Evolutionary conservation across 2,797 vertebrate species (phyloP), one percentile per base, ranked within the genome.

Genomic region (Clamator glandarius): DNA sequence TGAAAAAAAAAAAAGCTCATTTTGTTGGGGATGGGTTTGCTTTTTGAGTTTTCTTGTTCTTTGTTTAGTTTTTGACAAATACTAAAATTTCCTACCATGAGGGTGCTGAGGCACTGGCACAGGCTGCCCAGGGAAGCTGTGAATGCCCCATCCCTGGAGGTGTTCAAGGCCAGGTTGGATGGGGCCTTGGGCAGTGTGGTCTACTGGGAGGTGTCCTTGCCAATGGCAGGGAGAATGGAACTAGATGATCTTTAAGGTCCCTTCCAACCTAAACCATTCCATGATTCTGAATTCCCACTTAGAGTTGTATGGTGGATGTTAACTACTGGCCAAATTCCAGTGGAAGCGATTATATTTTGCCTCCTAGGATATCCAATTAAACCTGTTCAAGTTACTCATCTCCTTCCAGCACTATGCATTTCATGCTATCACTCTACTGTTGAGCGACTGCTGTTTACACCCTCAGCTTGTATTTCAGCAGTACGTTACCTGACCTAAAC

Each of bases 201-300:
- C 42, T 44, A 18, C 16, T 42, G 42, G 42, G 42, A 42, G 42
- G 42, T 44, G 42, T 18, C 42, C 16, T 18, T 44, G 42, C 39
- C 12, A 39, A 39, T 39, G 39, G 39, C 39, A 39, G 39, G 12
- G 39, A 18, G 42, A 12, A 15, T 44, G 7, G 16, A 44, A 44
- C 18, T 44, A 18, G 42, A 44, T 44, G 15, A 44, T 16, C 42
- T 44, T 44, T 18, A 44, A 15, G 42, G 42, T 44, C 42, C 42
- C 42, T 42, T 42, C 13, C 42, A 44, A 16, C 42, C 42, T 15
- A 44, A 44, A 44, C 42, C 42, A 44, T 44, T 44, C 15, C 44
- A 44, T 18, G 12, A 44, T 44, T 44, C 42, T 31, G 41, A 10
- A 2, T 2, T 6, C 58, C 50, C 33, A 0, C 51, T 16, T 1